Conservation (phyloP, 2,888 invertebrate species). For the Oithona nana region DNA sequence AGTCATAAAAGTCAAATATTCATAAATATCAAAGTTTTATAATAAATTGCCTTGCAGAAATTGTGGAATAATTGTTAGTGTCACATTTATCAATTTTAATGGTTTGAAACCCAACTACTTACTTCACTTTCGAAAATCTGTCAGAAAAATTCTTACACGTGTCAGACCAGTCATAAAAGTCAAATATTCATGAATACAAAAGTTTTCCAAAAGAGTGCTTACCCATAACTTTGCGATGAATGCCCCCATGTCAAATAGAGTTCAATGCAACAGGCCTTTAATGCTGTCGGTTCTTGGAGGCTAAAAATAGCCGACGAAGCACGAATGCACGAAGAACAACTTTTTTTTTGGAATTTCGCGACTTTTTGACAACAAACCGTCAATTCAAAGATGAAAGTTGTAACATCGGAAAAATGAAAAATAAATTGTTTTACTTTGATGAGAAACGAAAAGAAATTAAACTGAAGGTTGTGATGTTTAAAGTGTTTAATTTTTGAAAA, state of each 20-base stretch:
- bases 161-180: not conserved
- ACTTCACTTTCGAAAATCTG: no score
- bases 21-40: not conserved
- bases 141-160: no score
- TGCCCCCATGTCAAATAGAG: not conserved
- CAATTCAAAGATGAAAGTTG: not conserved
- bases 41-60: no score
- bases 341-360: not conserved
- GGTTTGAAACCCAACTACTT: no score
- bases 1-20: not conserved
- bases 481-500: not conserved
- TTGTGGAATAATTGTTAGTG: no score
- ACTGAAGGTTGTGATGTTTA: not conserved
- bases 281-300: not conserved
- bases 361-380: not conserved
- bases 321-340: not conserved
- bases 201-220: not conserved
- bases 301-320: not conserved
- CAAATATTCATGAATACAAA: not conserved
- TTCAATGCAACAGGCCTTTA: not conserved
- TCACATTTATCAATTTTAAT: no score
- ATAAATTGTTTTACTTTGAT: not conserved
- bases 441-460: not conserved
- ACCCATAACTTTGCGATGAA: not conserved
- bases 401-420: not conserved